Base-by-base conservation (phyloP, 2,797 vertebrate species). In the Graptemys geographica region DNA sequence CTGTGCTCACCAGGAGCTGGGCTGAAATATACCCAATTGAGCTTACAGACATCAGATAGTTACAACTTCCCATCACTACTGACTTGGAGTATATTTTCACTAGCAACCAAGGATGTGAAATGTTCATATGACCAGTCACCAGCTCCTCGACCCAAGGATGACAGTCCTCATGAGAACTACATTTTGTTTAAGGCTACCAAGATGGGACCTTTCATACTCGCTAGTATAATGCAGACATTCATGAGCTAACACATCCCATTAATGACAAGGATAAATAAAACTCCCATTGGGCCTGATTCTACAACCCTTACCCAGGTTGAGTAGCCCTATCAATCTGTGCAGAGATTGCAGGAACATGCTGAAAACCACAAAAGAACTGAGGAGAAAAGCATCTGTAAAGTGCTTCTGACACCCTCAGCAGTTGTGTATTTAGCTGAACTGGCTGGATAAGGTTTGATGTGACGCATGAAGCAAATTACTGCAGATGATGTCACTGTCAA, bases 271-370 rank as follows among this genome's bases (percentile, higher is more conserved):
- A 52, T 1, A 4, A 83, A 86, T 15, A 11, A 72, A 56, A 12
- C 37, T 72, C 31, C 78, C 33, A 3, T 88, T 56, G 13, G 41
- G 25, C 7, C 1, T 1, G 47, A 52, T 74, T 0, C 1, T 28
- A 53, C 55, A 55, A n/a, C 90, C 57, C 69, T 86, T 7, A 12
- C 28, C 0, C n/a, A 0, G 0, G 6, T 0, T 6, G 89, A 79
- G 80, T 5, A 8, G 53, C 65, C 2, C 1, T 21, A 49, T 79
- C 59, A 3, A 33, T 11, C 53, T 31, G 74, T 28, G 27, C 28
- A 49, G 2, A 2, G 74, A 82, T 4, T 6, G 57, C 69, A 47
- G 44, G 55, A 53, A 19, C 59, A 78, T 3, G 49, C 37, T 5
- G 1, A 51, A 44, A 84, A 88, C 59, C 33, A 62, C 10, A 0